Base-by-base conservation (phyloP, 2,888 invertebrate species). In the Ernsta delagoae region DNA sequence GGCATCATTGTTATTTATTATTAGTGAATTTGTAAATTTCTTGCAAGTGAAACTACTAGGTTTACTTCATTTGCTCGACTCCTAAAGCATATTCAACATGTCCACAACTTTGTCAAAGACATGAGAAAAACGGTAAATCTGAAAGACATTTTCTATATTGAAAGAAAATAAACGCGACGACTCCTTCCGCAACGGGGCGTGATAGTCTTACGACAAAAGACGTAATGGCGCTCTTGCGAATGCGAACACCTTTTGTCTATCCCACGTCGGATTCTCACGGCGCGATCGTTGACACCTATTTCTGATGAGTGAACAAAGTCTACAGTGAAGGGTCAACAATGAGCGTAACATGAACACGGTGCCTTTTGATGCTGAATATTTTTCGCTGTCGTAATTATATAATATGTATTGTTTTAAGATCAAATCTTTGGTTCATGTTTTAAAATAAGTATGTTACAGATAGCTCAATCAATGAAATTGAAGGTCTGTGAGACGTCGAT, bases 281-380 rank as follows among this genome's bases (percentile, higher is more conserved):
- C 5, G 54, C 67, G 67, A 67, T 67, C 54, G 36, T 67, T 67
- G 67, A 67, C 67, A 67, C 61, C 59, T 50, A 41, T 59, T 16
- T 4, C 53, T 53, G 53, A 53, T 9, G 24, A 53, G n/a, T 53
- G 53, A 53, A 53, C 45, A 5, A n/a, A n/a, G 45, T 45, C n/a
- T 45, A n/a, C n/a, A 45, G n/a, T 5, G 2, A n/a, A 45, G 45
- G 45, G 45, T 11, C 3, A 45, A 45, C n/a, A n/a, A 2, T n/a
- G 45, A 45, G n/a, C n/a, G n/a, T 45, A n/a, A n/a, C 11, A 45
- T 45, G n/a, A 45, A 45, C 11, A 45, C n/a, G 45, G 41, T 41
- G 41, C 9, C 41, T 41, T 41, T 41, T 41, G 41, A 41, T 41
- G 41, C 41, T 41, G 41, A 9, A 41, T 7, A 1, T 7, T 41